phyloP scores from a whole-genome alignment of 2,888 invertebrate genomes.

The Oligia strigilis region DNA sequence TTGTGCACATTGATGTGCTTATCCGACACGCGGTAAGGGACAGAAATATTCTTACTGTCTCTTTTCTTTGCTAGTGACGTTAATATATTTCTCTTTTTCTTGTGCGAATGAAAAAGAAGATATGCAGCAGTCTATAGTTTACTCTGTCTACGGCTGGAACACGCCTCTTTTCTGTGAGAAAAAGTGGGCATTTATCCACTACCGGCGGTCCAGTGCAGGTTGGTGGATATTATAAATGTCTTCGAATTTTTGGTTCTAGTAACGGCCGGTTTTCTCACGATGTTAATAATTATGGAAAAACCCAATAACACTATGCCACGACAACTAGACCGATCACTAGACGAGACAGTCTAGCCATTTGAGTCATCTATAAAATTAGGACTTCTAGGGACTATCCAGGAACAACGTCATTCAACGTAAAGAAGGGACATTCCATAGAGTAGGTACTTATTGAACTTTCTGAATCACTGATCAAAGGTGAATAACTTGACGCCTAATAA shows the following conservation, averaged over 20 bases:
- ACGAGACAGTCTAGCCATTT: background rate
- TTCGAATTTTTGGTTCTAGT: background rate
- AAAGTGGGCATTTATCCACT: background rate
- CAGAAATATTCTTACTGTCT: too few species aligned
- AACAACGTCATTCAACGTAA: slow-evolving; percentile 16
- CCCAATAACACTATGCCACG: background rate
- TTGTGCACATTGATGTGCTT: too few species aligned
- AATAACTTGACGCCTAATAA: background rate
- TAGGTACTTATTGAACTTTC: background rate
- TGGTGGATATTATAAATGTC: background rate
- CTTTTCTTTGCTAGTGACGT: too few species aligned
- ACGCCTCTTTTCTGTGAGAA: background rate
- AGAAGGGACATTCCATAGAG: slow-evolving; percentile 22
- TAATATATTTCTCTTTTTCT: too few species aligned
- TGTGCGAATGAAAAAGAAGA: too few species aligned
- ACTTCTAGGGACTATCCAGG: slow-evolving; percentile 20
- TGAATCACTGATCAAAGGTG: slow-evolving; percentile 42
- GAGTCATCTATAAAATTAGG: slow-evolving; percentile 22
- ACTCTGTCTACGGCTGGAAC: background rate
- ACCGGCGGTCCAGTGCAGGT: background rate
- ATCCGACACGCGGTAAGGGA: too few species aligned
- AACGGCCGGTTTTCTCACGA: background rate
- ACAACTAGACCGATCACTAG: background rate
- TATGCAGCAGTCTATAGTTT: too few species aligned
- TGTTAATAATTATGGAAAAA: slow-evolving; percentile 2